phyloP scores from a whole-genome alignment of 2,113 vertebrate genomes.

The Pseudonaja textilis region DNA sequence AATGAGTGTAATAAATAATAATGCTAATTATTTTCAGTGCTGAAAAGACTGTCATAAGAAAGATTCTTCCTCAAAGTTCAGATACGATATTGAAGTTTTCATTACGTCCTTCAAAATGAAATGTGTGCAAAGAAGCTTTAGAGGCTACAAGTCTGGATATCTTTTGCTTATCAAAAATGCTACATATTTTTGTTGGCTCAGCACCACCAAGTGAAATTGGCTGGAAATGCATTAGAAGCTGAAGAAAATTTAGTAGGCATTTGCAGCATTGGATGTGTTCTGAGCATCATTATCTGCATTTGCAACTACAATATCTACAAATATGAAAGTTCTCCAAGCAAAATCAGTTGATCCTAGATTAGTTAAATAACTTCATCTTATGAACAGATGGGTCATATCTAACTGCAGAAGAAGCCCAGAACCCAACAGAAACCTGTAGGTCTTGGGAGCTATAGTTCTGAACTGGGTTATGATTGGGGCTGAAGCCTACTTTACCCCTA shows the following conservation, averaged over 20 bases:
- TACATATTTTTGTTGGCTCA: neutral
- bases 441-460: neutral
- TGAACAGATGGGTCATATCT: neutral
- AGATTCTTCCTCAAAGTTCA: neutral
- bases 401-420: neutral
- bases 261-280: neutral
- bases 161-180: neutral
- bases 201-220: constrained; percentile 42
- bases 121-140: neutral
- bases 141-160: neutral
- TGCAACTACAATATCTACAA: neutral
- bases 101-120: neutral
- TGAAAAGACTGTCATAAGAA: neutral
- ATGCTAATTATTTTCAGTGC: neutral
- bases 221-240: neutral
- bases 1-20: neutral
- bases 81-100: neutral
- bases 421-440: neutral
- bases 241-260: neutral
- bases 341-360: neutral
- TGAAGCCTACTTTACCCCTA: neutral
- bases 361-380: neutral
- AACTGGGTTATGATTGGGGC: neutral
- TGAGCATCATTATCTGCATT: neutral
- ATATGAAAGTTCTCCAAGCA: neutral